A percentile compares a stretch with the other conserved stretches of the same genome.
These are phyloP conservation scores for Archilochus colubris DNA, from an alignment of 2,113 vertebrate species.

Conservation along the genomic window DNA sequence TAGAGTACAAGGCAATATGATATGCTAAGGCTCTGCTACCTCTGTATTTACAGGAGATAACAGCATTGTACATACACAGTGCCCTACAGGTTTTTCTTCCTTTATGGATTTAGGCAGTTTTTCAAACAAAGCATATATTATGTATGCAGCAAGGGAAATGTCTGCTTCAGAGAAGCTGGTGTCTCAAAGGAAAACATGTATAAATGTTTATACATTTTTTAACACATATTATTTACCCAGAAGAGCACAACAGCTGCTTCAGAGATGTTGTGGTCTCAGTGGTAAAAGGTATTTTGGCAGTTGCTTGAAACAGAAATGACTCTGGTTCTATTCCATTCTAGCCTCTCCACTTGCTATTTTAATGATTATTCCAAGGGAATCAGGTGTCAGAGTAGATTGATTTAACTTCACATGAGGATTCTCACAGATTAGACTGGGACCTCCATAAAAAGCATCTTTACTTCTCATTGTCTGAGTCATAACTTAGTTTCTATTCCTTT, in stretches of 20 bases:
- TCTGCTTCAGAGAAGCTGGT: conserved; percentile 50
- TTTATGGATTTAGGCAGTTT: conserved; percentile 42
- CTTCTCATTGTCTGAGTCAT: background rate
- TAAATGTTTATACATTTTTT: conserved; percentile 76
- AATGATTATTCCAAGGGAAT: conserved; percentile 30
- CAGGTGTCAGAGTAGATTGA: background rate
- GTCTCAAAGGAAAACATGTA: conserved; percentile 58
- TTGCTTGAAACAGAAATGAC: conserved; percentile 48
- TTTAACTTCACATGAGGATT: background rate
- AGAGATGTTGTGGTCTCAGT: conserved; percentile 58
- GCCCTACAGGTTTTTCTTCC: conserved; percentile 7
- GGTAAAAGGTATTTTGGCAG: conserved; percentile 66
- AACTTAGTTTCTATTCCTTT: background rate
- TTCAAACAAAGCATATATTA: conserved; percentile 61
- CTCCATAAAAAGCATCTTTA: background rate
- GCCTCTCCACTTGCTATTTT: background rate
- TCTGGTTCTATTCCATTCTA: conserved; percentile 47
- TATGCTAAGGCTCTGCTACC: background rate
- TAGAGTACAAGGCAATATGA: background rate
- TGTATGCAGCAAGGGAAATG: conserved; percentile 49
- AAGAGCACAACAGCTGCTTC: conserved; percentile 71
- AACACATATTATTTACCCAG: conserved; percentile 70
- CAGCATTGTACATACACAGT: background rate
- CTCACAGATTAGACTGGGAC: background rate
- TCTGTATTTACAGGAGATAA: background rate